These are phyloP conservation scores for Ptyas mucosa DNA, from an alignment of 2,113 vertebrate species.

Conservation along the genomic window DNA sequence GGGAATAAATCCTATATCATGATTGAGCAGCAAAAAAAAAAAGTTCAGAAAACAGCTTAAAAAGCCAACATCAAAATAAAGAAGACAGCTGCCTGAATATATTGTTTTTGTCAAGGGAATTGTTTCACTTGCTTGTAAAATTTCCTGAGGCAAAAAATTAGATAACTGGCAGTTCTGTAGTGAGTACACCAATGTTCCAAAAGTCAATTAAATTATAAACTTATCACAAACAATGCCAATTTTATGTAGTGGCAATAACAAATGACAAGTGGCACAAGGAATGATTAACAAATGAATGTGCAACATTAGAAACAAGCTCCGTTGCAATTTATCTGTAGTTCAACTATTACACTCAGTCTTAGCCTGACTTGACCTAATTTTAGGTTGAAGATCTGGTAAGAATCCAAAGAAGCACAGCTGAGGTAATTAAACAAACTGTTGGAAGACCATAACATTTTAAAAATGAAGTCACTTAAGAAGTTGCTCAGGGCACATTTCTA, in stretches of 20 bases:
- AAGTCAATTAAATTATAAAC: neutral
- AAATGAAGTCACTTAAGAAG: constrained; percentile 46
- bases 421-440: constrained; percentile 49
- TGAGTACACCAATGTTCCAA: neutral
- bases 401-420: constrained; percentile 51
- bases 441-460: constrained; percentile 44
- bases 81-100: neutral
- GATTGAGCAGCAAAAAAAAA: neutral
- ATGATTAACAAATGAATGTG: neutral
- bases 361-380: constrained; percentile 47
- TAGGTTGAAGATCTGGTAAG: constrained; percentile 47
- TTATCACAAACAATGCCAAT: neutral
- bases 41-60: neutral
- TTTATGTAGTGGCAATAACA: neutral
- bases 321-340: constrained; percentile 12
- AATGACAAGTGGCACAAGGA: neutral
- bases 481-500: constrained; percentile 46
- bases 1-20: neutral
- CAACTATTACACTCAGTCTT: constrained; percentile 29
- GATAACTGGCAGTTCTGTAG: neutral
- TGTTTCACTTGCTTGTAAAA: neutral
- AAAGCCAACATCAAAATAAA: neutral
- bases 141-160: neutral
- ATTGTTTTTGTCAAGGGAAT: neutral
- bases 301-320: neutral